Evolutionary conservation across 2,888 invertebrate species (phyloP).

Genomic region (Mongoloraphidia duomilia): DNA sequence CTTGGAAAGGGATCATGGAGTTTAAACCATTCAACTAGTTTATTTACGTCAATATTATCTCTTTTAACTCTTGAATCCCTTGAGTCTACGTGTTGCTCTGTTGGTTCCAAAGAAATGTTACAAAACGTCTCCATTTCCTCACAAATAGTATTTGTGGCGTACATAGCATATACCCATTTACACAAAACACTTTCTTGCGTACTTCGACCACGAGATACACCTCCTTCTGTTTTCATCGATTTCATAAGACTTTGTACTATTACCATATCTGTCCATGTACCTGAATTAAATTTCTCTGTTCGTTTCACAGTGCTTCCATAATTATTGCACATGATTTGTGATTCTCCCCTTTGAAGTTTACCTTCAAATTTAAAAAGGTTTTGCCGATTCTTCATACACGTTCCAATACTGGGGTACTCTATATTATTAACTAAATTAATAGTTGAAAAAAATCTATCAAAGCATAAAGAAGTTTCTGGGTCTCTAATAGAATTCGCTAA

Average conservation of each 20-base stretch:
- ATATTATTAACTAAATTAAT: too few relatives aligned
- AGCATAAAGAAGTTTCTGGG: too few relatives aligned
- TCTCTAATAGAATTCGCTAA: too few relatives aligned
- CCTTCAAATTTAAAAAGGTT: too few relatives aligned
- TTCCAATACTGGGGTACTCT: too few relatives aligned
- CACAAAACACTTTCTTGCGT: conserved; percentile 17
- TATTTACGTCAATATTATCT: conserved; percentile 14
- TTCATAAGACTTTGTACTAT: conserved; percentile 8
- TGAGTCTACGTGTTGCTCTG: conserved; percentile 14
- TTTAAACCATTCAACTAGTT: conserved; percentile 14
- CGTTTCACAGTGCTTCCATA: too few relatives aligned
- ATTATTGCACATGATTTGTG: too few relatives aligned
- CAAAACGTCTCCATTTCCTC: conserved; percentile 16
- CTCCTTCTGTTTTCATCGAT: conserved; percentile 6
- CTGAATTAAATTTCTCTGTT: too few relatives aligned
- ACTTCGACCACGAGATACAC: conserved; percentile 9
- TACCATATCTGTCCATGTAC: too few relatives aligned
- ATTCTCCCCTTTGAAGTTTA: too few relatives aligned
- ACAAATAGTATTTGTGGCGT: conserved; percentile 19
- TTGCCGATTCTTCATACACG: too few relatives aligned
- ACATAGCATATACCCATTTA: conserved; percentile 20
- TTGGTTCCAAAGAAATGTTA: conserved; percentile 12
- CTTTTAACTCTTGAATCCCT: conserved; percentile 10
- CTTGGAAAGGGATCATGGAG: conserved; percentile 14
- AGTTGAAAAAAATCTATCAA: too few relatives aligned